Conservation (phyloP, 2,113 vertebrate species). For the Anolis sagrei region DNA sequence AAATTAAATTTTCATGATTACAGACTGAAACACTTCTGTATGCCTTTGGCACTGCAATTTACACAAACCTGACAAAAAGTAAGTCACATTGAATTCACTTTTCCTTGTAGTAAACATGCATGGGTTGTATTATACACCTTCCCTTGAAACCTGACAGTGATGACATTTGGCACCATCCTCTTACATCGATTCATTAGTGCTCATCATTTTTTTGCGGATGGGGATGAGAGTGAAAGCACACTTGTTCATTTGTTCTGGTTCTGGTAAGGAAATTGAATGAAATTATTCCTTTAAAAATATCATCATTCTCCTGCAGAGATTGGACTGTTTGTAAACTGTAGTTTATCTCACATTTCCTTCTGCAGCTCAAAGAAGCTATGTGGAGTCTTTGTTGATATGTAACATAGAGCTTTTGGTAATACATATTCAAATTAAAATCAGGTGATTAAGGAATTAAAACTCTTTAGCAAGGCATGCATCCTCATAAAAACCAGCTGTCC, state of each 20-base stretch:
- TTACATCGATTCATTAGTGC: background rate
- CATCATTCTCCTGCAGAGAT: background rate
- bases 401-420: background rate
- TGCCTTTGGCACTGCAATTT: background rate
- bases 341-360: background rate
- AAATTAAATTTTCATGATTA: background rate
- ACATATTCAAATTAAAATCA: background rate
- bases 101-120: background rate
- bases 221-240: background rate
- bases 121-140: background rate
- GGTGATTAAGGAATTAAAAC: background rate
- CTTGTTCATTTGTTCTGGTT: background rate
- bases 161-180: background rate
- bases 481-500: background rate
- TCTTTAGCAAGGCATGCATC: background rate
- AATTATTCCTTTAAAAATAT: background rate
- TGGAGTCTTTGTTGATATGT: background rate
- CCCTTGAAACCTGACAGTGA: background rate
- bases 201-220: background rate
- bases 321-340: too few species aligned
- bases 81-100: background rate
- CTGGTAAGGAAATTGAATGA: background rate
- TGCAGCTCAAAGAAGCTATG: background rate
- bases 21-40: background rate
- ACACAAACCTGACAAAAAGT: background rate